Conservation (phyloP, 35 echinoderm and acorn worm genomes). For the Ophiothrix spiculata region DNA sequence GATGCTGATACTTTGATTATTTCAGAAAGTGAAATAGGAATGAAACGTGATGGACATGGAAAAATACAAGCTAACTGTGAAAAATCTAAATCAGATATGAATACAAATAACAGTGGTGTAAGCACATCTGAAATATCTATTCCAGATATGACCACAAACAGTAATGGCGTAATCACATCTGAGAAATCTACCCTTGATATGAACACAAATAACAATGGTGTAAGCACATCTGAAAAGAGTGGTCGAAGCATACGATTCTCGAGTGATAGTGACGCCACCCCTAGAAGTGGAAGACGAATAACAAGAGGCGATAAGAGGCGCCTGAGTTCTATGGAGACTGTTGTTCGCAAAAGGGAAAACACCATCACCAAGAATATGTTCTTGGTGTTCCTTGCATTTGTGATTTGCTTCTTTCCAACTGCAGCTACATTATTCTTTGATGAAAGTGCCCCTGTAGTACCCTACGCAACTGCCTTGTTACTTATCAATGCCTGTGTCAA, state of each 20-base stretch:
- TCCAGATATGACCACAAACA: too few relatives aligned
- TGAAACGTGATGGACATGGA: too few relatives aligned
- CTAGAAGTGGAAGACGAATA: neutral
- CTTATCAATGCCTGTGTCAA: slow-evolving; percentile 42
- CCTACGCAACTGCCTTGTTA: slow-evolving; percentile 19
- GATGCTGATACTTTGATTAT: neutral
- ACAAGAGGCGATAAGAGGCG: neutral
- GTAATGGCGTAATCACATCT: neutral
- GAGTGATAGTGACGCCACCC: neutral
- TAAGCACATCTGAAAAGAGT: neutral
- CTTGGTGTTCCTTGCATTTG: slow-evolving; percentile 43
- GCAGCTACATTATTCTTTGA: slow-evolving; percentile 28
- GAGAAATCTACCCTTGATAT: neutral
- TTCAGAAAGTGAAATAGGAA: neutral
- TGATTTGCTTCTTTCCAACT: slow-evolving; percentile 27
- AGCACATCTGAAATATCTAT: neutral
- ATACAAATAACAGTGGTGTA: neutral
- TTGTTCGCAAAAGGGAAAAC: neutral
- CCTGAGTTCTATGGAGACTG: neutral
- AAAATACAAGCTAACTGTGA: too few relatives aligned
- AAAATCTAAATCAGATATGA: neutral
- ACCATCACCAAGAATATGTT: slow-evolving; percentile 71
- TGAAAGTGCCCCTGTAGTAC: slow-evolving; percentile 31
- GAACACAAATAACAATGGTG: neutral
- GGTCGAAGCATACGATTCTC: neutral